Evolutionary conservation across 2,113 vertebrate genomes (phyloP), one percentile per base, ranked within the genome.

Genomic region (Antechinus flavipes): DNA sequence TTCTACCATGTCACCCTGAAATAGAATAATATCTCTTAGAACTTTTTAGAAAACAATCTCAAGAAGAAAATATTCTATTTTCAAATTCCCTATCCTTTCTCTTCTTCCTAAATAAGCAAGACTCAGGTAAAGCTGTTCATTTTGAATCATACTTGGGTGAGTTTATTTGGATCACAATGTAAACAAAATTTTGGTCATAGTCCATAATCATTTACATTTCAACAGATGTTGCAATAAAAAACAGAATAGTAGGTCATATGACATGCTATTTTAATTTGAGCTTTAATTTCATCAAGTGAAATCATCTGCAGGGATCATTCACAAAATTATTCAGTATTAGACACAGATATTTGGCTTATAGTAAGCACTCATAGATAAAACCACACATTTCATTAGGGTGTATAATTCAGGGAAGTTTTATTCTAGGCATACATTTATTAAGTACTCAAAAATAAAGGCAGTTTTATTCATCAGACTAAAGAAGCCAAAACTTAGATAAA

Each of bases 111-210:
- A 91, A 23, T 54, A 97, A 97, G 89, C 91, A 96, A 97, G 97
- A 98, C 95, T 98, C 97, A 98, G 97, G 93, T 97, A 94, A 97
- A 84, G n/a, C n/a, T 97, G 97, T 93, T 97, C 95, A 97, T 95
- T 98, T 98, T 98, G 97, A 97, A 97, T 98, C 96, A 97, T 94
- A 93, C 96, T 95, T 97, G 95, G 94, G 96, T 97, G 96, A 94
- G 94, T 97, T 97, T 97, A 96, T 97, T 97, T 96, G 94, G 95
- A 96, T 95, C 92, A 96, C 96, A 96, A 97, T 90, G 97, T 97
- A 98, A 98, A 98, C 96, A 97, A 97, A 92, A 96, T 97, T 97
- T 96, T 97, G 98, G 98, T 98, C 97, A 98, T 95, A 97, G 97
- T 53, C 92, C 96, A 16, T 97, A 97, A 97, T 98, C 95, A 97